A percentile compares a stretch with the other conserved stretches of the same genome.
These are phyloP conservation scores for Hyperoplus immaculatus DNA, from an alignment of 2,797 vertebrate species.

Conservation along the genomic window DNA sequence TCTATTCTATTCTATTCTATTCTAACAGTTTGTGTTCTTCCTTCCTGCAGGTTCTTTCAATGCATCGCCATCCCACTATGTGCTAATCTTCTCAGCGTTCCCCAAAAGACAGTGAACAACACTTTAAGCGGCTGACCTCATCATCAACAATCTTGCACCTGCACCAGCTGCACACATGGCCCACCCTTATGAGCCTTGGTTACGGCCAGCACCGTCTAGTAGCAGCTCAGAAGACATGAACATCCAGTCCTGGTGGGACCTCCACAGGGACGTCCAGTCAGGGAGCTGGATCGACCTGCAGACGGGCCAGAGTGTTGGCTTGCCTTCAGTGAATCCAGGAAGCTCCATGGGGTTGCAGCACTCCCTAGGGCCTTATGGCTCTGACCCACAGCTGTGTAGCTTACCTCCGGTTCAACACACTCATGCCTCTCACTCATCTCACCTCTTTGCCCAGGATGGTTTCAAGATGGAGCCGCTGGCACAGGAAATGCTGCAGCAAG, in stretches of 20 bases:
- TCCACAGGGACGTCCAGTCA: slow-evolving; percentile 87
- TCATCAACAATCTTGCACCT: slow-evolving; percentile 45
- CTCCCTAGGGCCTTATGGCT: slow-evolving; percentile 87
- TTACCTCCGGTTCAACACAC: slow-evolving; percentile 86
- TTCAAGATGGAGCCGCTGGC: slow-evolving; percentile 90
- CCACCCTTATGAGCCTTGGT: slow-evolving; percentile 95
- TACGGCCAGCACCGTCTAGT: slow-evolving; percentile 89
- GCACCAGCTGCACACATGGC: slow-evolving; percentile 85
- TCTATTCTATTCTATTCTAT: no score
- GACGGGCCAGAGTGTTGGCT: slow-evolving; percentile 78
- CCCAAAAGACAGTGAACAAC: slow-evolving; percentile 47
- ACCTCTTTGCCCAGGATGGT: slow-evolving; percentile 88
- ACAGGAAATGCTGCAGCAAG: slow-evolving; percentile 87
- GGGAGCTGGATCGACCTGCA: slow-evolving; percentile 94
- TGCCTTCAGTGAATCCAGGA: slow-evolving; percentile 83
- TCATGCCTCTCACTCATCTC: slow-evolving; percentile 82
- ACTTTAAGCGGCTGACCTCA: slow-evolving; percentile 37
- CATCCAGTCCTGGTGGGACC: slow-evolving; percentile 94
- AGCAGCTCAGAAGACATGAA: slow-evolving; percentile 89
- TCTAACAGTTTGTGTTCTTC: slow-evolving; percentile 46
- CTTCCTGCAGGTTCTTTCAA: slow-evolving; percentile 64
- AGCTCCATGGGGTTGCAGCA: slow-evolving; percentile 88
- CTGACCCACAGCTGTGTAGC: slow-evolving; percentile 91
- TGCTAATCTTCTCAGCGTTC: slow-evolving; percentile 62
- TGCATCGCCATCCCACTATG: slow-evolving; percentile 61